Evolutionary conservation across 2,888 invertebrate genomes (phyloP).

Genomic region (Rhaphigaster nebulosa): DNA sequence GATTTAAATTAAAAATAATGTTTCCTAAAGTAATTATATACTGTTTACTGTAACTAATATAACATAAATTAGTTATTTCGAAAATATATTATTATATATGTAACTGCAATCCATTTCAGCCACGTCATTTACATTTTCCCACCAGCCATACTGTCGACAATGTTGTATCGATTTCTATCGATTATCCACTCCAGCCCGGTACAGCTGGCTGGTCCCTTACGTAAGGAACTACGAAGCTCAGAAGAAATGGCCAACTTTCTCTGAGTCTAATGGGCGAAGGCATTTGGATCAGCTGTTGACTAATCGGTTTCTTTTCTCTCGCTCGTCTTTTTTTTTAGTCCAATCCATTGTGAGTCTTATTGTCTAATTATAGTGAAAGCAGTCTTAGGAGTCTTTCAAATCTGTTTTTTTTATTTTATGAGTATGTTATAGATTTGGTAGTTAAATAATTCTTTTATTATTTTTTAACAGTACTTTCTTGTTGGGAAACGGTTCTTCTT

Average conservation of each 20-base stretch:
- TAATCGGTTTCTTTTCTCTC: conserved; percentile 39
- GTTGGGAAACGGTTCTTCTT: too few species aligned
- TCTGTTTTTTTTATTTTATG: background rate
- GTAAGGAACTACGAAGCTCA: conserved; percentile 23
- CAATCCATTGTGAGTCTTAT: background rate
- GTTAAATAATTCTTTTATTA: background rate
- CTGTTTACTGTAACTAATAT: too few species aligned
- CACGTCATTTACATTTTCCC: background rate
- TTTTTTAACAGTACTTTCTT: background rate
- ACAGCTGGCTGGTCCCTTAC: background rate
- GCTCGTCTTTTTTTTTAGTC: background rate
- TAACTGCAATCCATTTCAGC: background rate
- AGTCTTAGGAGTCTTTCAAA: background rate
- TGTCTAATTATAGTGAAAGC: background rate
- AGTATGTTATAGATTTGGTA: too few species aligned
- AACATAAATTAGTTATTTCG: too few species aligned
- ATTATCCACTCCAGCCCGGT: background rate
- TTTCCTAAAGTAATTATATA: too few species aligned
- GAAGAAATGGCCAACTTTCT: conserved; percentile 41
- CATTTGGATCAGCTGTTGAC: background rate
- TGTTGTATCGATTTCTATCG: conserved; percentile 26
- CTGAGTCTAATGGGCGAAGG: conserved; percentile 20
- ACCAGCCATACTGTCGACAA: background rate
- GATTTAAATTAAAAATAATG: too few species aligned
- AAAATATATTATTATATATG: too few species aligned